Evolutionary conservation across 1,140 invertebrate species (phyloP).

Genomic region (Drosophila tsacasi): DNA sequence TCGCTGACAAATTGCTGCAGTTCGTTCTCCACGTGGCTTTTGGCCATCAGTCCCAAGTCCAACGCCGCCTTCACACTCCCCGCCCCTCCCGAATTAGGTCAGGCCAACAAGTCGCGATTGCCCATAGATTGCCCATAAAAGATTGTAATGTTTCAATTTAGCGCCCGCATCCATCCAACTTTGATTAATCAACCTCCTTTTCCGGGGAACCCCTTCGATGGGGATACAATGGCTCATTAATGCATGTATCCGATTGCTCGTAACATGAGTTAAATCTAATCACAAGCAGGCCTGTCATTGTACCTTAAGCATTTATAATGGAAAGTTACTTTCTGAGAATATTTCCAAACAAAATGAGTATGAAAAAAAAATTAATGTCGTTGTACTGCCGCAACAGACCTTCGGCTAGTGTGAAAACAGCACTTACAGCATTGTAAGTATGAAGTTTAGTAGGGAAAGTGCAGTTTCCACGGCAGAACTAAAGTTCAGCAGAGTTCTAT

Average conservation of each 20-base stretch:
- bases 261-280: constrained; percentile 11
- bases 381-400: constrained; percentile 30
- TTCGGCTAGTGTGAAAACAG: constrained; percentile 8
- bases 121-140: constrained; percentile 55
- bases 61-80: constrained; percentile 6
- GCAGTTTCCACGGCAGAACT: no score
- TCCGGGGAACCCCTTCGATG: constrained; percentile 11
- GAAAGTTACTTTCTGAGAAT: background rate
- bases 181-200: constrained; percentile 43
- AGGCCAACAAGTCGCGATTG: constrained; percentile 47
- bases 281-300: constrained; percentile 1
- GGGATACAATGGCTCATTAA: constrained; percentile 47
- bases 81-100: constrained; percentile 24
- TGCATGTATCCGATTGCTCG: constrained; percentile 7
- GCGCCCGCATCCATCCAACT: constrained; percentile 37
- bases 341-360: constrained; percentile 31
- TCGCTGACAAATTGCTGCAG: constrained; percentile 76
- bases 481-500: no score
- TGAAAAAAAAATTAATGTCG: constrained; percentile 45
- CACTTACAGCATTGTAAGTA: constrained; percentile 51
- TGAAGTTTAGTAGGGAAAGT: no score
- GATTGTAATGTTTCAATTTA: constrained; percentile 53
- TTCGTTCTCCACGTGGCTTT: constrained; percentile 67
- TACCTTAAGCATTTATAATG: background rate
- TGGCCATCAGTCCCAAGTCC: constrained; percentile 53